These are phyloP conservation scores for Erethizon dorsatum DNA, from an alignment of 2,797 vertebrate genomes.

Conservation along the genomic window DNA sequence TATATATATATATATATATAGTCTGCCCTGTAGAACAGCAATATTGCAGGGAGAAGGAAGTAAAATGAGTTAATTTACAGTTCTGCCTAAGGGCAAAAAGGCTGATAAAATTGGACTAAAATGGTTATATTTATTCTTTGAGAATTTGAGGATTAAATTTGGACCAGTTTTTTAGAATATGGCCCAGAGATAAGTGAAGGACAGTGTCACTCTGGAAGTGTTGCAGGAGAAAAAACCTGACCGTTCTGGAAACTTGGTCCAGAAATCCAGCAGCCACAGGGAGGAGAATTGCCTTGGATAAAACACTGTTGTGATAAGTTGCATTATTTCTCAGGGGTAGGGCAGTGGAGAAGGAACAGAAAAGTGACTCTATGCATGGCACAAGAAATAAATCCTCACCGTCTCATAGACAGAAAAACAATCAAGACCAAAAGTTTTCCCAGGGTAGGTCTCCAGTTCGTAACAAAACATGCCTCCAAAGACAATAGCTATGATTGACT, in stretches of 20 bases:
- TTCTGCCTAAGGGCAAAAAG: not conserved
- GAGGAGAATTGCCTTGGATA: too few species aligned
- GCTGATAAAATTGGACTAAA: not conserved
- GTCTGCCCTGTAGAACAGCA: not conserved
- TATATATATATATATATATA: not conserved
- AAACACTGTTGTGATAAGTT: too few species aligned
- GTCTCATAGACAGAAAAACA: too few species aligned
- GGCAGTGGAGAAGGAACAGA: not conserved
- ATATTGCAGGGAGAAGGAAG: not conserved
- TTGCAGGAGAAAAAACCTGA: too few species aligned
- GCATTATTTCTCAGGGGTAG: not conserved
- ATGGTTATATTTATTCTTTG: not conserved
- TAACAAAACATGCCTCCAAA: not conserved
- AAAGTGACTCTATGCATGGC: not conserved
- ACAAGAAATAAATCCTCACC: not conserved
- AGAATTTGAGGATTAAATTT: not conserved
- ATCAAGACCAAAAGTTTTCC: too few species aligned
- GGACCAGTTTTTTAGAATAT: not conserved
- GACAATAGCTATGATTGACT: not conserved
- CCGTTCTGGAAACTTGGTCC: too few species aligned
- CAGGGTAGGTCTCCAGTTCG: not conserved
- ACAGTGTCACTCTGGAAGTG: too few species aligned
- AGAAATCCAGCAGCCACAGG: too few species aligned
- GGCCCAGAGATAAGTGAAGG: too few species aligned
- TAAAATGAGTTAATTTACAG: not conserved